phyloP scores from a whole-genome alignment of 1,140 invertebrate genomes.

The Bombus consobrinus region DNA sequence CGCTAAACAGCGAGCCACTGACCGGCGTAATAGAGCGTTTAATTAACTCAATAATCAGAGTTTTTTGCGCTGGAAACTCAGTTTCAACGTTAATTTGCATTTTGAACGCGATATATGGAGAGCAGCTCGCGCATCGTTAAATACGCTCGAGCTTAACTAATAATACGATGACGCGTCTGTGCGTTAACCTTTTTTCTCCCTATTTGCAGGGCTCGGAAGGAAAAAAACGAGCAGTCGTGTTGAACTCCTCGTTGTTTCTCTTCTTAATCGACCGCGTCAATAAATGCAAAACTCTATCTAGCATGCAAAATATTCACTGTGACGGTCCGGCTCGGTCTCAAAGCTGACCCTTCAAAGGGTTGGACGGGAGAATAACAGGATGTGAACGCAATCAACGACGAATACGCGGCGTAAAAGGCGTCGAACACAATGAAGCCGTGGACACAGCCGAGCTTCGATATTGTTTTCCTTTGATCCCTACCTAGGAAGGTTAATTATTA shows the following conservation, averaged over 20 bases:
- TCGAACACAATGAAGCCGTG: slow-evolving; percentile 36
- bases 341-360: slow-evolving; percentile 54
- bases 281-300: slow-evolving; percentile 29
- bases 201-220: not conserved
- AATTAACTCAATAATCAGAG: slow-evolving; percentile 38
- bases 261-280: slow-evolving; percentile 13
- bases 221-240: not conserved
- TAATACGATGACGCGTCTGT: not conserved
- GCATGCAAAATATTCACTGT: slow-evolving; percentile 42
- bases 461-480: slow-evolving; percentile 47
- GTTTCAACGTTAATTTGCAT: slow-evolving; percentile 25
- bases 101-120: not conserved
- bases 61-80: slow-evolving; percentile 21
- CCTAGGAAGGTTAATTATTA: slow-evolving; percentile 40
- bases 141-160: slow-evolving; percentile 1
- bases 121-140: slow-evolving; percentile 8
- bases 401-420: slow-evolving; percentile 45
- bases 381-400: slow-evolving; percentile 50
- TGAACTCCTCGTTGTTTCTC: not conserved
- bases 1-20: not conserved
- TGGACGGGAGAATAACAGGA: slow-evolving; percentile 49
- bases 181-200: not conserved
- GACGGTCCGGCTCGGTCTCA: slow-evolving; percentile 23
- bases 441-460: slow-evolving; percentile 28
- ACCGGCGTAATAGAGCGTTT: slow-evolving; percentile 3